Percentiles rank a stretch among this genome's conserved stretches.
Evolutionary conservation across 2,888 invertebrate genomes (phyloP).

Genomic region (Ectemnius continuus): DNA sequence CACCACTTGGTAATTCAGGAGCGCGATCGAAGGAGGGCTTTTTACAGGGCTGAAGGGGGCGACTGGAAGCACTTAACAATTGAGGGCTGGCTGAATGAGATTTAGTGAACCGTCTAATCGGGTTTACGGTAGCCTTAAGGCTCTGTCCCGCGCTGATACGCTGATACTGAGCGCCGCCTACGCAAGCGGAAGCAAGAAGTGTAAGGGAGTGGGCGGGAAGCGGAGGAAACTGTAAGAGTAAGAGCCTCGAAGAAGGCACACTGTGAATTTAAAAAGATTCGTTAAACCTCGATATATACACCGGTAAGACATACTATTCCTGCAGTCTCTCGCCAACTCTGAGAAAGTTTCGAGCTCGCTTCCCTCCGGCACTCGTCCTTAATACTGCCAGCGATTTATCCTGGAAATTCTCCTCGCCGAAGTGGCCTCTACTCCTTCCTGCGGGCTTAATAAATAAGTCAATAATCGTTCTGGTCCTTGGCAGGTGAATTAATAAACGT

Average conservation of each 20-base stretch:
- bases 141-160: constrained; percentile 53
- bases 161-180: constrained; percentile 27
- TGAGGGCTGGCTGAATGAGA: constrained; percentile 59
- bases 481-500: no score
- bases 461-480: no score
- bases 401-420: no score
- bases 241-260: constrained; percentile 32
- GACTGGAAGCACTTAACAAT: constrained; percentile 57
- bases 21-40: constrained; percentile 25
- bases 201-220: constrained; percentile 13
- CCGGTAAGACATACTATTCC: not conserved
- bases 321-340: constrained; percentile 12
- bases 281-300: constrained; percentile 47
- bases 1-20: constrained; percentile 51
- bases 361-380: no score
- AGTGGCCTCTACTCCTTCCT: no score
- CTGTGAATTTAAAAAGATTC: constrained; percentile 58
- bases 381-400: no score
- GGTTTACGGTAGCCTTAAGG: constrained; percentile 53
- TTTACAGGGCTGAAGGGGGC: constrained; percentile 39
- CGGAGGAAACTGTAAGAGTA: constrained; percentile 36
- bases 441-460: no score
- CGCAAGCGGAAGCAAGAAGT: not conserved
- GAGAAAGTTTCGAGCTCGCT: no score
- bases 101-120: constrained; percentile 64